phyloP scores from a whole-genome alignment of 1,140 invertebrate species.

The Eupristina koningsbergeri region DNA sequence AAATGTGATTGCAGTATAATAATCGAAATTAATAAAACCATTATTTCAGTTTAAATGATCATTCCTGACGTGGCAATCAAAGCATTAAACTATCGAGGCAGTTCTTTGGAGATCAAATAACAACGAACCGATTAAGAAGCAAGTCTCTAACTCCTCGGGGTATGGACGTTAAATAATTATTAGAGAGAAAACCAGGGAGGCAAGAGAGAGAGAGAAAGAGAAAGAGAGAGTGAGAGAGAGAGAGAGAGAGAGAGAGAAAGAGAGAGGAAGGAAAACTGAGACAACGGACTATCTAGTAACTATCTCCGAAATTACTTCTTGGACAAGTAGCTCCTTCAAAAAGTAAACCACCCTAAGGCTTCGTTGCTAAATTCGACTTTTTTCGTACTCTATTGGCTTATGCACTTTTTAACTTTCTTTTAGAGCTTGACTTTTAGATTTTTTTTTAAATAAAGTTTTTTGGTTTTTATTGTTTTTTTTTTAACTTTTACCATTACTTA shows the following conservation, averaged over 20 bases:
- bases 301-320: constrained; percentile 58
- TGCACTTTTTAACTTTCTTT: constrained; percentile 18
- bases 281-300: constrained; percentile 51
- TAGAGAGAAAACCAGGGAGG: constrained; percentile 45
- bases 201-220: background rate
- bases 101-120: constrained; percentile 33
- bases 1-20: no score
- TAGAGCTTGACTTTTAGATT: background rate
- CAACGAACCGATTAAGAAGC: constrained; percentile 55
- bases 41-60: no score
- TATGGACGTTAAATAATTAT: constrained; percentile 58
- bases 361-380: constrained; percentile 25
- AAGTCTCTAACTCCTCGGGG: constrained; percentile 47
- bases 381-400: background rate
- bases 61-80: background rate
- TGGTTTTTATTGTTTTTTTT: background rate
- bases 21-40: no score
- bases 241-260: background rate
- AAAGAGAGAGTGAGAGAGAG: constrained; percentile 36
- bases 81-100: constrained; percentile 21
- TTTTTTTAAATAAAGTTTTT: background rate
- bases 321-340: constrained; percentile 56
- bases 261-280: background rate
- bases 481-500: no score
- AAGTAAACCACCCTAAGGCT: constrained; percentile 52